A percentile compares a stretch with the other conserved stretches of the same genome.
Conservation (phyloP, 2,797 vertebrate species). For the Craterocephalus amniculus region DNA sequence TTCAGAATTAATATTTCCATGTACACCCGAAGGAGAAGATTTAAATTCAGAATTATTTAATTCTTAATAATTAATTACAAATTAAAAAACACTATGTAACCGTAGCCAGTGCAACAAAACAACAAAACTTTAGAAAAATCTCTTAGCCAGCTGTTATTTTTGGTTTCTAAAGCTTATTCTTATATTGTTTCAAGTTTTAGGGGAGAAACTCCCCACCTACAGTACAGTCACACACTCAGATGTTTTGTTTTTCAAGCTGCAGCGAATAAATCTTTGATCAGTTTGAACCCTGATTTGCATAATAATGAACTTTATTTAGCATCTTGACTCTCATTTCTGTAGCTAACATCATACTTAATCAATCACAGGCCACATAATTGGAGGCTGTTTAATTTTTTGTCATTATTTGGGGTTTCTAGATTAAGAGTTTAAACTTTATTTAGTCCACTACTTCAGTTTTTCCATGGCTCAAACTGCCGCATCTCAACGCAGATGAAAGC, state of each 20-base stretch:
- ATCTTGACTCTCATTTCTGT: background rate
- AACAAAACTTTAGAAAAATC: background rate
- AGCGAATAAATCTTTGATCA: background rate
- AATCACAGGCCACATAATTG: background rate
- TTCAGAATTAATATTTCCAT: too few relatives aligned
- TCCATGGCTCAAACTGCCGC: background rate
- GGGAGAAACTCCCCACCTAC: background rate
- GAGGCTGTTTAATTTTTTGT: background rate
- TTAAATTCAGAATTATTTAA: too few relatives aligned
- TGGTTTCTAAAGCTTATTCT: background rate
- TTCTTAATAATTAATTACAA: too few relatives aligned
- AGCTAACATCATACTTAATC: background rate
- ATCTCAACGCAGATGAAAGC: background rate
- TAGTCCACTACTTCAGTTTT: background rate
- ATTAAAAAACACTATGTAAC: too few relatives aligned
- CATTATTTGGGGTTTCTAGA: background rate
- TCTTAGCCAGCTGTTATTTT: fast-evolving
- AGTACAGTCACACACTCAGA: background rate
- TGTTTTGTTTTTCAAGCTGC: background rate
- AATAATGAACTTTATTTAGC: background rate
- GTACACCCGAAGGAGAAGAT: too few relatives aligned
- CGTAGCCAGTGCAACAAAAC: too few relatives aligned
- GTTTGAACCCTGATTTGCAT: background rate
- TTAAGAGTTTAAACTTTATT: background rate
- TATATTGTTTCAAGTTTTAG: background rate